Percentiles rank a stretch among this genome's conserved stretches.
Conservation (phyloP, 2,797 vertebrate species). For the Cyclura pinguis region DNA sequence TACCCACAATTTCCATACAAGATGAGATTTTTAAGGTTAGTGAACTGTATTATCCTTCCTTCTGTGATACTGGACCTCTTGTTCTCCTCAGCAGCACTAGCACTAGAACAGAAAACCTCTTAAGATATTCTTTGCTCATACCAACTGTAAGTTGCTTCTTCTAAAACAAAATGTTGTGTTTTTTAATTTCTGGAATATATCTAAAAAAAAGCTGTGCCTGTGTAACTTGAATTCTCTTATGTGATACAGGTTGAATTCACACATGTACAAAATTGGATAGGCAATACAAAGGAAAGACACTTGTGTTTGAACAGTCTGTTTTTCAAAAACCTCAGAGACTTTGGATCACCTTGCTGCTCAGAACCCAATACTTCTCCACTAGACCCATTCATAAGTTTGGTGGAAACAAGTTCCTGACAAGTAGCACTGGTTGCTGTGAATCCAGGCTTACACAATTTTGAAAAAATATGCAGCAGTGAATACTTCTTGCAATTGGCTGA, state of each 20-base stretch:
- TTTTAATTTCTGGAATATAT: background rate
- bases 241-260: background rate
- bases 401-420: background rate
- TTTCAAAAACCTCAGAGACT: background rate
- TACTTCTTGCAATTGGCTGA: background rate
- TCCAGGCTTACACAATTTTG: background rate
- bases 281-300: background rate
- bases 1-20: background rate
- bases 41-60: background rate
- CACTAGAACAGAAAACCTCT: background rate
- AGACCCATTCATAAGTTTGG: background rate
- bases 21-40: background rate
- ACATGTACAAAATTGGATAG: background rate
- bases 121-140: background rate
- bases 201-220: background rate
- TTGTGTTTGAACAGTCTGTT: background rate
- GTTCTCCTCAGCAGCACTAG: background rate
- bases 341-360: background rate
- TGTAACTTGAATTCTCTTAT: background rate
- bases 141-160: background rate
- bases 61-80: background rate
- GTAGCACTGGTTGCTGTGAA: background rate
- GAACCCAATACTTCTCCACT: background rate
- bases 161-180: no score
- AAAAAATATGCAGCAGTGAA: background rate